Evolutionary conservation across 2,113 vertebrate species (phyloP).

Genomic region (Cyphomyrus discorhynchus): DNA sequence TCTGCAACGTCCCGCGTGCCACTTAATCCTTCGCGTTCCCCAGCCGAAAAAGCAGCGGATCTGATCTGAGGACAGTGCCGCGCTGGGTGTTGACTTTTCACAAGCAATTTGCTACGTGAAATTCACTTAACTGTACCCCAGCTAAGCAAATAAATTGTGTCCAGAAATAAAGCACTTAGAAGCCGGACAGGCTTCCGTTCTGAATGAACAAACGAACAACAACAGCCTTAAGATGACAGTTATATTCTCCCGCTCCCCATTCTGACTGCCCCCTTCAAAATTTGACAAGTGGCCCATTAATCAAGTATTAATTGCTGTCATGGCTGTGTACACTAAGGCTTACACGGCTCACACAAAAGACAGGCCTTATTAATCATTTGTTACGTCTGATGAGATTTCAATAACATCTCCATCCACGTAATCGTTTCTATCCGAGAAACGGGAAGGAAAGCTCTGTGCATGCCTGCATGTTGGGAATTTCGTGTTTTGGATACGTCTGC

Average conservation of each 20-base stretch:
- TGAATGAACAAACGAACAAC: constrained; percentile 5
- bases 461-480: neutral
- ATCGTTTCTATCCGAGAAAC: neutral
- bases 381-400: constrained; percentile 7
- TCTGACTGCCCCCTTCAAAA: constrained; percentile 5
- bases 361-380: constrained; percentile 26
- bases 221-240: constrained; percentile 20
- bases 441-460: neutral
- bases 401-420: constrained; percentile 8
- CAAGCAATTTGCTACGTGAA: constrained; percentile 25
- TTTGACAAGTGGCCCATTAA: constrained; percentile 31
- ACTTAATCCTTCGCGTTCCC: neutral
- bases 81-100: constrained; percentile 25
- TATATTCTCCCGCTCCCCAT: neutral
- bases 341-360: constrained; percentile 26
- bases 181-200: constrained; percentile 21
- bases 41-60: neutral
- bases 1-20: neutral
- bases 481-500: neutral
- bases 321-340: constrained; percentile 15
- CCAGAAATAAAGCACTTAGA: constrained; percentile 21
- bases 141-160: constrained; percentile 29
- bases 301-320: constrained; percentile 30
- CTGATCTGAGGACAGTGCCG: neutral
- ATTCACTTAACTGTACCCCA: constrained; percentile 19